phyloP scores from a whole-genome alignment of 2,888 invertebrate genomes.

The Agrotis clavis region DNA sequence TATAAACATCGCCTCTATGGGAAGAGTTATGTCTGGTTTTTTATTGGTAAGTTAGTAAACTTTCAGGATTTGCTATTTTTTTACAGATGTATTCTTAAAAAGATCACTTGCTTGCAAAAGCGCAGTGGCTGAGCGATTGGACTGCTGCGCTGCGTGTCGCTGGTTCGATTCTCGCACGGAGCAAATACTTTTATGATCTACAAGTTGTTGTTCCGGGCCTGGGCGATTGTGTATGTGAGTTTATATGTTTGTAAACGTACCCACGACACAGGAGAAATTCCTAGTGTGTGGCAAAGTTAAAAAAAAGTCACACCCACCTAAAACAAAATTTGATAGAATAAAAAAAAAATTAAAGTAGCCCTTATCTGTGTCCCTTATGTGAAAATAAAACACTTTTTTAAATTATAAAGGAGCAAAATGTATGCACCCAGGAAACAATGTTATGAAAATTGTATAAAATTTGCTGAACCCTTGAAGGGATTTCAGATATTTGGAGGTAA shows the following conservation, averaged over 20 bases:
- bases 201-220: too few species aligned
- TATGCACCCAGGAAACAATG: constrained; percentile 16
- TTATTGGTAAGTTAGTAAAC: constrained; percentile 94
- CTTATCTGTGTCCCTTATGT: background rate
- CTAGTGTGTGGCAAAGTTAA: too few species aligned
- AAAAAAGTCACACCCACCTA: too few species aligned
- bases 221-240: too few species aligned
- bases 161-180: too few species aligned
- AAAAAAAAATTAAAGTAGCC: background rate
- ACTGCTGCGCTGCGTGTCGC: too few species aligned
- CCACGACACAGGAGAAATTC: too few species aligned
- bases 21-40: constrained; percentile 99
- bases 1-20: constrained; percentile 98
- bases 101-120: too few species aligned
- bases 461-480: constrained; percentile 45
- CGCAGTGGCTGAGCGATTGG: too few species aligned
- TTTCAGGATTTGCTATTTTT: background rate
- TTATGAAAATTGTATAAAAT: constrained; percentile 49
- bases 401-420: background rate
- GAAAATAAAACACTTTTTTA: background rate
- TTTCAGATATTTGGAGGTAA: constrained; percentile 63
- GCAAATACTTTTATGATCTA: too few species aligned
- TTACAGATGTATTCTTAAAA: too few species aligned
- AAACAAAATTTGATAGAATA: background rate
- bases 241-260: too few species aligned